phyloP scores from a whole-genome alignment of 2,797 vertebrate genomes.

The Triplophysa bombifrons region DNA sequence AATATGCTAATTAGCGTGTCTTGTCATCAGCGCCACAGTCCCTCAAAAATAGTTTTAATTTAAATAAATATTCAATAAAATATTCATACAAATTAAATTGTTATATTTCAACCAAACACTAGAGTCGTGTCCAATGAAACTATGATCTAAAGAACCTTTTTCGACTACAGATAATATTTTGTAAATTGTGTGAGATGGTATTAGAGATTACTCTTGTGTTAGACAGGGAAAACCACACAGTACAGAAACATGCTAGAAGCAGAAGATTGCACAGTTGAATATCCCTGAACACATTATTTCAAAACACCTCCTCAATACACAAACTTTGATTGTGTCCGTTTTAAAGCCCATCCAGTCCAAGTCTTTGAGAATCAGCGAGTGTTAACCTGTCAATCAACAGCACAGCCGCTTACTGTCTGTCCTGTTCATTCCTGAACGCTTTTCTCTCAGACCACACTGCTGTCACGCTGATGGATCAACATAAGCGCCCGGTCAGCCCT shows the following conservation, averaged over 20 bases:
- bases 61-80: no score
- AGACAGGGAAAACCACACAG: background rate
- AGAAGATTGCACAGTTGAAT: background rate
- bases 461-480: conserved; percentile 44
- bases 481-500: conserved; percentile 14
- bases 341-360: background rate
- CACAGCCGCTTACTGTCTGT: background rate
- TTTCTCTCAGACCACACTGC: conserved; percentile 30
- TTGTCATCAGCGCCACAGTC: no score
- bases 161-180: no score
- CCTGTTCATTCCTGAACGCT: conserved; percentile 1
- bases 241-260: no score
- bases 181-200: no score
- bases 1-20: no score
- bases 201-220: background rate
- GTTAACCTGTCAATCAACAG: conserved; percentile 24
- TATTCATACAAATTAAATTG: no score
- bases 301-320: background rate
- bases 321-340: background rate
- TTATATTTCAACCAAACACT: no score
- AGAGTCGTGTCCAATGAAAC: no score
- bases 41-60: no score
- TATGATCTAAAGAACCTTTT: no score
- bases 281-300: background rate
- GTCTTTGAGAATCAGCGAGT: background rate